phyloP scores from a whole-genome alignment of 2,888 invertebrate species.

The Cheilosia grossa region DNA sequence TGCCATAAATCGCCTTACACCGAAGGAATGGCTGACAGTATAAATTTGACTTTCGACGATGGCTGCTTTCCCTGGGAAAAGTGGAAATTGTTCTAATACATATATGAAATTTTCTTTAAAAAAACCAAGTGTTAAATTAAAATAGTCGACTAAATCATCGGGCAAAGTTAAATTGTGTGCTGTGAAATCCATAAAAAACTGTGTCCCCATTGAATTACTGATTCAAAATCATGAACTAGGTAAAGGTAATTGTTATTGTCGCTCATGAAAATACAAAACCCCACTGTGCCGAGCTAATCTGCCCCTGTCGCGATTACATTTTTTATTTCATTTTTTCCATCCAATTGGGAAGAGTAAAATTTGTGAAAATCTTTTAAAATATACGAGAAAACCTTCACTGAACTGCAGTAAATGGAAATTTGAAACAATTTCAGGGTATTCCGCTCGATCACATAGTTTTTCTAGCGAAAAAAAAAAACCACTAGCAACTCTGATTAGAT shows the following conservation, averaged over 20 bases:
- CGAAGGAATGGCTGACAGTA: conserved; percentile 98
- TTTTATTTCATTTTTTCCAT: conserved; percentile 19
- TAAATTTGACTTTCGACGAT: conserved; percentile 95
- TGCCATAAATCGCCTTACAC: conserved; percentile 92
- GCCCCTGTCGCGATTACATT: conserved; percentile 36
- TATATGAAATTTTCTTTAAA: conserved; percentile 75
- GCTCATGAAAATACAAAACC: conserved; percentile 21
- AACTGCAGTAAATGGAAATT: conserved; percentile 6
- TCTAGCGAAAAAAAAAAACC: conserved; percentile 7
- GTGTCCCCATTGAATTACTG: conserved; percentile 18
- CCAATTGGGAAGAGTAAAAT: conserved; percentile 23
- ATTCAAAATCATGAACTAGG: conserved; percentile 61
- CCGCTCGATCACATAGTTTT: conserved; percentile 23
- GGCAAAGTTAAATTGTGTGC: conserved; percentile 9
- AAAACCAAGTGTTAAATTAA: conserved; percentile 81
- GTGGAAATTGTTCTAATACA: conserved; percentile 79
- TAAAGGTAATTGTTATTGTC: conserved; percentile 63
- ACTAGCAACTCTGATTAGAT: conserved; percentile 49
- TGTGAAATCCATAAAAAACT: conserved; percentile 5
- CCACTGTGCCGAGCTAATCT: conserved; percentile 59
- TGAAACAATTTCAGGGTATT: conserved; percentile 8
- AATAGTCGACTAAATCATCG: conserved; percentile 59
- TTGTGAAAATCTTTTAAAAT: conserved; percentile 5
- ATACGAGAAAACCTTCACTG: conserved; percentile 4
- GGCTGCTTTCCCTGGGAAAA: conserved; percentile 91